Base-by-base conservation (phyloP, 2,888 invertebrate genomes). In the Hofmannophila pseudospretella region DNA sequence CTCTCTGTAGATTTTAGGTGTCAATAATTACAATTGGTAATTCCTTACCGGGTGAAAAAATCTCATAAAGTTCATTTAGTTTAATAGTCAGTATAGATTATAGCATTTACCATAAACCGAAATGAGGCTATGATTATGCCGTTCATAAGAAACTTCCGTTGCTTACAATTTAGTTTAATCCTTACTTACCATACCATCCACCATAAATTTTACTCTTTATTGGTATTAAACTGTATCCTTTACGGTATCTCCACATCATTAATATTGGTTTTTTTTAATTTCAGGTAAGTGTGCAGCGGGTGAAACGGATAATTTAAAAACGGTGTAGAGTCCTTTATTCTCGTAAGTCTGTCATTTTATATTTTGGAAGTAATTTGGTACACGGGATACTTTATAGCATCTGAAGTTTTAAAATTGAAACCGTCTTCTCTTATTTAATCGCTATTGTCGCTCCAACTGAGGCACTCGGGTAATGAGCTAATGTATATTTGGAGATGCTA, bases 211-310 rank as follows among this genome's bases (percentile, higher is more conserved):
- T 42, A 45, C 35, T 37, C 48, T 60, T 51, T 47, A 50, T 45
- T 26, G 39, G 34, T 35, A 36, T 32, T 41, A 34, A 38, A 14
- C 11, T 14, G 26, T 14, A 25, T 11, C 33, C 10, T 12, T 20
- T 34, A 34, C 34, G 34, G 34, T 34, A 28, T 28, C 36, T 25
- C 43, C 39, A 53, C 50, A 60, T 69, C 58, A 54, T 50, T 34
- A 20, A 34, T 13, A 5, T 44, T 35, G 48, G 33, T 45, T 42
- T 50, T 61, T 61, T 59, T 54, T 73, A n/a, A n/a, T n/a, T 72
- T 51, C 74, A 72, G 72, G 72, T 71, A 72, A 67, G 71, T 56
- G 11, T 5, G 4, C 2, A 12, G 13, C 33, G 39, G 27, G 29
- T 27, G 25, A 34, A 34, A 13, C 28, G 13, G 28, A n/a, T 16